These are phyloP conservation scores for Odobenus rosmarus DNA, from an alignment of 2,113 vertebrate species.

Conservation along the genomic window DNA sequence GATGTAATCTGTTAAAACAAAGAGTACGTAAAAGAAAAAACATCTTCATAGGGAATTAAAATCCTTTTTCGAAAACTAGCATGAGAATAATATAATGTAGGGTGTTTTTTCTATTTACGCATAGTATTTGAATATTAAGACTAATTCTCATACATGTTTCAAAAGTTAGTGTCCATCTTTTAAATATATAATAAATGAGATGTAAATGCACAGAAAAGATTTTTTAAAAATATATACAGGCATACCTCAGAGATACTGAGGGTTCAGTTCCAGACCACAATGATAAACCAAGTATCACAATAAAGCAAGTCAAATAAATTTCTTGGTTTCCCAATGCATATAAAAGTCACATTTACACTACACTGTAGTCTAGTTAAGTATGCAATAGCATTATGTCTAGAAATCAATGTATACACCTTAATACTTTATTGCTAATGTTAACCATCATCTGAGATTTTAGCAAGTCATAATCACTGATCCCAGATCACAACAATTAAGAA, in stretches of 20 bases:
- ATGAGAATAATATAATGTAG: neutral
- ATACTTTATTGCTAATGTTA: neutral
- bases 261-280: neutral
- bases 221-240: neutral
- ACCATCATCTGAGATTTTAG: neutral
- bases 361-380: neutral
- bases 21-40: neutral
- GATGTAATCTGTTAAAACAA: slow-evolving; percentile 20
- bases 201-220: neutral
- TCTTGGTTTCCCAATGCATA: neutral
- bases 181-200: neutral
- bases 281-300: neutral
- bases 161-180: neutral
- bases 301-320: neutral
- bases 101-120: neutral
- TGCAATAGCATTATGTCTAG: neutral
- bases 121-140: slow-evolving; percentile 5
- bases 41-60: neutral
- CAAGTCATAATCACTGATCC: neutral
- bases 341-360: neutral
- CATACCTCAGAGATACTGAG: neutral
- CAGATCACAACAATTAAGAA: neutral
- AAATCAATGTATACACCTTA: neutral
- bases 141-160: neutral
- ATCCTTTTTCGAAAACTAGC: neutral